Evolutionary conservation across 2,797 vertebrate species (phyloP), one percentile per base, ranked within the genome.

Genomic region (Enteromius argenteus): DNA sequence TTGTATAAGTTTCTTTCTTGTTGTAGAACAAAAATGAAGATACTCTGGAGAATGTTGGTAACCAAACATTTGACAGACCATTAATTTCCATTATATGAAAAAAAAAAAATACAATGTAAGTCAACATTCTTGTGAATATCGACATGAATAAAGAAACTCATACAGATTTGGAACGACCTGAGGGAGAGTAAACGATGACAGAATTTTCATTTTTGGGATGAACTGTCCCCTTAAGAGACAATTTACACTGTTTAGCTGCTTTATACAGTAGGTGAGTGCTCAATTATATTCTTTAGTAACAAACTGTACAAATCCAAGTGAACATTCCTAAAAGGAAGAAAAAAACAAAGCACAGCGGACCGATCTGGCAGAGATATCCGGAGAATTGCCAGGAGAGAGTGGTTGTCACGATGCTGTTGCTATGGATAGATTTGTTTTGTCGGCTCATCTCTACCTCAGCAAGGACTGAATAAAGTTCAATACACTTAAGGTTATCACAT

Each of bases 261-360:
- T 88, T 53, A 32, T 37, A 11, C 14, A 79, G 89, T 86, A 85
- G 88, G 72, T 87, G 56, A 86, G 89, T 86, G 90, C 87, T 90
- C 86, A 91, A 75, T 90, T 92, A 94, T 94, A 95, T 92, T 94
- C 91, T 90, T 90, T 88, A 89, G 87, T 90, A 84, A 90, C 91
- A 90, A 90, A 93, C 80, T 86, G 89, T 94, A 92, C 91, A 94
- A 91, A 89, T 91, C 90, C 90, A 89, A 91, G 89, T 90, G 88
- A 87, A 93, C 93, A 95, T 95, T 96, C 94, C 93, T 94, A 90
- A 91, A 88, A 86, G 82, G 89, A 93, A 92, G 94, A 91, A 93
- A 93, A 92, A 92, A 87, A 90, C 49, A 76, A 68, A 64, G 89
- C 75, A 83, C 81, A 75, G 84, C 62, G 88, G 91, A 94, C 89